Base-by-base conservation (phyloP, 2,113 vertebrate genomes). In the Cinclus mexicanus region DNA sequence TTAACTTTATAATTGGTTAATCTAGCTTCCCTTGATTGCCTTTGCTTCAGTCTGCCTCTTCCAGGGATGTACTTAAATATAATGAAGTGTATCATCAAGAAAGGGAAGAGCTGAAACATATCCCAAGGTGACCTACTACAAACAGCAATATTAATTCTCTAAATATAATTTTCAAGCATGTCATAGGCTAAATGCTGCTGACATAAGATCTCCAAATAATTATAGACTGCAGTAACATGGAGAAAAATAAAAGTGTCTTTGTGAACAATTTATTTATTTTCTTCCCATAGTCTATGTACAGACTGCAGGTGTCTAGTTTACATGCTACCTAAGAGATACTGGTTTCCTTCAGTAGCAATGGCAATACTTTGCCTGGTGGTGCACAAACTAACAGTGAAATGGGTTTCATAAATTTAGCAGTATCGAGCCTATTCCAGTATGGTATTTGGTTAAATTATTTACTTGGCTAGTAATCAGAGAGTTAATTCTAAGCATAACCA, bases 121-220 rank as follows among this genome's bases (percentile, higher is more conserved):
- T 53, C 31, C 41, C 87, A 94, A 89, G 89, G 72, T 96, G 93
- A 92, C 60, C 47, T 49, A 12, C 12, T 72, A 65, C 24, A 86
- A 65, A 50, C 26, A 82, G 53, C n/a, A 79, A 57, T 56, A 68
- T 69, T 91, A 68, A 76, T 71, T 91, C 59, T 60, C 46, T 83
- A 82, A 91, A 68, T 14, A 67, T 14, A 55, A 2, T 83, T 85
- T 94, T 70, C 59, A 74, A 59, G 24, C 26, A 31, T 49, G 57
- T 83, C 61, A 47, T 53, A 82, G 61, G 81, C 57, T 65, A 79
- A 89, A 81, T 35, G 29, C 53, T 89, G 41, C 61, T 91, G 84
- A 79, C 84, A 69, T 65, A 55, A 72, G 37, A 84, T 68, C 65
- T 85, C 49, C 70, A 76, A 85, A 89, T 93, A 95, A 85, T 91